Conservation (phyloP, 2,888 invertebrate species). For the Anarsia innoxiella region DNA sequence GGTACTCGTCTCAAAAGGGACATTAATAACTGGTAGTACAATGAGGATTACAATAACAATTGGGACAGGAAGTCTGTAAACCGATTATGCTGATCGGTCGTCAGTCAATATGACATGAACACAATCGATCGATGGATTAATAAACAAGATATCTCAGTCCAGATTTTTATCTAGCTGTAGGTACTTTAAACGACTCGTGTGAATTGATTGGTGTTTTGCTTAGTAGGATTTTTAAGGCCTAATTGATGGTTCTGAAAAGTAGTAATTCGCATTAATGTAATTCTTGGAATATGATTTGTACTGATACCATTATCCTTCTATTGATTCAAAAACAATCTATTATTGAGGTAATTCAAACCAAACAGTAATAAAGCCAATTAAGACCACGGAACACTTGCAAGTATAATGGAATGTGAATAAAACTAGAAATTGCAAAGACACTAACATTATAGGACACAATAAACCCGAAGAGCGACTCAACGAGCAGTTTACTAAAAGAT, state of each 20-base stretch:
- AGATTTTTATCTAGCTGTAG: slow-evolving; percentile 52
- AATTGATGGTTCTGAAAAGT: too few relatives aligned
- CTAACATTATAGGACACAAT: slow-evolving; percentile 9
- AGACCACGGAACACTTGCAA: neutral
- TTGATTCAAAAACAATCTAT: too few relatives aligned
- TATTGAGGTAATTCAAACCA: too few relatives aligned
- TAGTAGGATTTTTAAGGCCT: neutral
- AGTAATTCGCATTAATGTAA: too few relatives aligned
- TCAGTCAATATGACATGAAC: slow-evolving; percentile 57
- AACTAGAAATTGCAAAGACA: slow-evolving; percentile 3
- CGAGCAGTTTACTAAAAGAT: slow-evolving; percentile 12
- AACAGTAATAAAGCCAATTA: neutral
- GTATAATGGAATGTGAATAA: slow-evolving; percentile 5
- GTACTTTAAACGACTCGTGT: slow-evolving; percentile 28
- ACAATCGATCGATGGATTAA: slow-evolving; percentile 61
- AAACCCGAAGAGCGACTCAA: slow-evolving; percentile 8
- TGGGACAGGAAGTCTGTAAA: slow-evolving; percentile 62
- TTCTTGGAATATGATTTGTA: too few relatives aligned
- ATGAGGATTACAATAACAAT: slow-evolving; percentile 62
- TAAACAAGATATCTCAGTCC: slow-evolving; percentile 49
- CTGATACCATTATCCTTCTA: too few relatives aligned
- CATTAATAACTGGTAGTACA: slow-evolving; percentile 66
- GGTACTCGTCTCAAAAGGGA: slow-evolving; percentile 37
- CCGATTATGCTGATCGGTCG: slow-evolving; percentile 66
- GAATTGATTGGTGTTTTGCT: slow-evolving; percentile 20